Evolutionary conservation across 2,797 vertebrate genomes (phyloP).

Genomic region (Urocyon cinereoargenteus): DNA sequence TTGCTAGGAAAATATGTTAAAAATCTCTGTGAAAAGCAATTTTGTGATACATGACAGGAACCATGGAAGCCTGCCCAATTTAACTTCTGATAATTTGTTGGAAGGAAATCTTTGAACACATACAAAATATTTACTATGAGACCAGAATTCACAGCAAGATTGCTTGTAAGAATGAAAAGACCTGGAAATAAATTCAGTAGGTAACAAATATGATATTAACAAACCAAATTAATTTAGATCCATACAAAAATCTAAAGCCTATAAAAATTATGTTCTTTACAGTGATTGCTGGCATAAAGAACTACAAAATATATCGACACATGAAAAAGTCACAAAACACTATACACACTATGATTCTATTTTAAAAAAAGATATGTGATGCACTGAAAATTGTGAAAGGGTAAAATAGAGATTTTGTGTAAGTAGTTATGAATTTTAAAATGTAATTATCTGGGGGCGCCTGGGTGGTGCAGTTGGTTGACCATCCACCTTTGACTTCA

Average conservation of each 20-base stretch:
- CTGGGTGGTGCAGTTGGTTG: background rate
- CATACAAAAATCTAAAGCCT: background rate
- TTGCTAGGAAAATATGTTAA: background rate
- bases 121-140: background rate
- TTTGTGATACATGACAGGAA: slow-evolving; percentile 3
- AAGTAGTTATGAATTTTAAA: background rate
- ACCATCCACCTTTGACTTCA: background rate
- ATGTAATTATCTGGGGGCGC: background rate
- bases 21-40: background rate
- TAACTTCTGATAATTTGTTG: background rate
- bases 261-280: background rate
- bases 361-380: background rate
- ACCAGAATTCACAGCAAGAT: background rate
- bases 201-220: background rate
- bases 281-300: background rate
- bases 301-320: background rate
- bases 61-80: background rate
- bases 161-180: background rate
- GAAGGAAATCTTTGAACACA: background rate
- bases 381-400: background rate
- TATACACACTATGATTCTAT: background rate
- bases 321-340: background rate
- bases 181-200: background rate
- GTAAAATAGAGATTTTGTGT: background rate
- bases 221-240: background rate